phyloP scores from a whole-genome alignment of 1,140 invertebrate species.

The Teleogryllus occipitalis region DNA sequence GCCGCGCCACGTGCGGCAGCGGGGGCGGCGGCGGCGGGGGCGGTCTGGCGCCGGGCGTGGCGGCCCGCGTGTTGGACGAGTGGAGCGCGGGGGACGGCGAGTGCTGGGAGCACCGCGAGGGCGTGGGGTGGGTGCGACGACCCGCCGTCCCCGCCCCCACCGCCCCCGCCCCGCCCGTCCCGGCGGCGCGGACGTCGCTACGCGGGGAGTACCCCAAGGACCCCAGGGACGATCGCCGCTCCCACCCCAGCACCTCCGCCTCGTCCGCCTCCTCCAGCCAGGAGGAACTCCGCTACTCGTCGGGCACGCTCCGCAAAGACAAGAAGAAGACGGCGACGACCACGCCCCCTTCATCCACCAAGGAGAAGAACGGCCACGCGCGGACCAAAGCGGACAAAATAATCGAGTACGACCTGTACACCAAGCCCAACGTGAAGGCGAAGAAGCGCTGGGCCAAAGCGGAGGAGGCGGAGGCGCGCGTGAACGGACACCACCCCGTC shows the following conservation, averaged over 20 bases:
- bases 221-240: no score
- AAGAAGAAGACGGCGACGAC: not conserved
- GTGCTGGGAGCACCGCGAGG: not conserved
- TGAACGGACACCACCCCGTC: not conserved
- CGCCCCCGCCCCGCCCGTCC: no score
- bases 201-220: not conserved
- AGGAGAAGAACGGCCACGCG: not conserved
- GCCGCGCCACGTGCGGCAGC: conserved; percentile 16
- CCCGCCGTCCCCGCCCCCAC: no score
- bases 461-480: no score
- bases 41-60: not conserved
- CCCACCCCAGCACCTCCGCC: not conserved
- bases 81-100: not conserved
- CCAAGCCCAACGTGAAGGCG: not conserved
- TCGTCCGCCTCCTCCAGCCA: not conserved
- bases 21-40: no score
- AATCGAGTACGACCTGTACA: not conserved
- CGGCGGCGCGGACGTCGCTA: no score
- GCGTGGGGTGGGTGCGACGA: no score
- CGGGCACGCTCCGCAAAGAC: not conserved
- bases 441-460: not conserved
- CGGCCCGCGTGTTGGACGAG: not conserved
- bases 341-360: no score
- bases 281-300: not conserved
- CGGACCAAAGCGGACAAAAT: not conserved